phyloP scores from a whole-genome alignment of 2,113 vertebrate genomes.

The Benitochromis conjunctus region DNA sequence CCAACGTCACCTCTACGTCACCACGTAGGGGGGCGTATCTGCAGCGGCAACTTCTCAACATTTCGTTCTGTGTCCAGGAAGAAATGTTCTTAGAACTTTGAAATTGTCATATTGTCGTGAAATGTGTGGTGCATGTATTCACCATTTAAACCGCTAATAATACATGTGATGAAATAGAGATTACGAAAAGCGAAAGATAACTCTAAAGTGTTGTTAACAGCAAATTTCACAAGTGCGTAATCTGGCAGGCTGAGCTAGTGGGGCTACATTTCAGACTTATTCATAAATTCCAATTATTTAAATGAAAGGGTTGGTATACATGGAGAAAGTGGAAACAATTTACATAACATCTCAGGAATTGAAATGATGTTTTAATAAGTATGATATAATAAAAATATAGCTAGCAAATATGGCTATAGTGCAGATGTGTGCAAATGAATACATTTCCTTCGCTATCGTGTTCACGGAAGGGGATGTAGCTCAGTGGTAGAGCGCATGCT shows the following conservation, averaged over 20 bases:
- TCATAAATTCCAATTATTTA: neutral
- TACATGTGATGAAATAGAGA: neutral
- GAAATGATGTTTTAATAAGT: neutral
- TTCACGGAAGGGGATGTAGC: constrained; percentile 72
- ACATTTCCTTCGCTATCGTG: rapidly evolving
- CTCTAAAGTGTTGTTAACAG: neutral
- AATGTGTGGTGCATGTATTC: neutral
- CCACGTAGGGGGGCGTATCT: neutral
- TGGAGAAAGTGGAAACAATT: neutral
- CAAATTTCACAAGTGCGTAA: neutral
- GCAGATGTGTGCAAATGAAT: rapidly evolving
- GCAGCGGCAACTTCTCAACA: neutral
- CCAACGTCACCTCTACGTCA: neutral
- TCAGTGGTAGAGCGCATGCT: constrained; percentile 86
- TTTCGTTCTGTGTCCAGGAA: neutral
- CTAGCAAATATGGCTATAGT: neutral
- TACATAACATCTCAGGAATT: rapidly evolving
- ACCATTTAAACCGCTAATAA: neutral
- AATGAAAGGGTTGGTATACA: neutral
- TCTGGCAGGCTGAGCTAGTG: neutral
- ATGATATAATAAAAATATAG: neutral
- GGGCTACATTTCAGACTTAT: neutral
- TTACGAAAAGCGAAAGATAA: neutral
- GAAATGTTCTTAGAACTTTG: neutral
- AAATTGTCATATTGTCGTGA: neutral